These are phyloP conservation scores for Momotus momota DNA, from an alignment of 2,797 vertebrate genomes.

Conservation along the genomic window DNA sequence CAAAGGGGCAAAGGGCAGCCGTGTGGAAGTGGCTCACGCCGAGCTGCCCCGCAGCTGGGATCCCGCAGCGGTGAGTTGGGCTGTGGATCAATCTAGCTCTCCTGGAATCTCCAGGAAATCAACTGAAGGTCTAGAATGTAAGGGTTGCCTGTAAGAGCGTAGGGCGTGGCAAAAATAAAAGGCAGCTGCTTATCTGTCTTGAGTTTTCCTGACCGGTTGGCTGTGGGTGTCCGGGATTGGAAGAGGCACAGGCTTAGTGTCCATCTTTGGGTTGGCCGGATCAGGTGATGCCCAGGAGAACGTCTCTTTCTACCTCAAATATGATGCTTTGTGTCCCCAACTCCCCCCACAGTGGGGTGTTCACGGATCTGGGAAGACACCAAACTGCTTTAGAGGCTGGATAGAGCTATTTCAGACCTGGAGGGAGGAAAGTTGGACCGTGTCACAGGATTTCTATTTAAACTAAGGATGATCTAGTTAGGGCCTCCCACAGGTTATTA, in stretches of 20 bases:
- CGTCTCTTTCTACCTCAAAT: background rate
- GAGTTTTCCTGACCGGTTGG: background rate
- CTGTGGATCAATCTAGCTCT: background rate
- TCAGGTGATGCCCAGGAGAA: background rate
- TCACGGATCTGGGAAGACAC: fast-evolving
- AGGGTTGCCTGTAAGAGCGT: background rate
- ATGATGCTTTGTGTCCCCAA: background rate
- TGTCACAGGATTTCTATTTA: background rate
- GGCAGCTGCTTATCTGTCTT: fast-evolving
- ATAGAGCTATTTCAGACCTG: background rate
- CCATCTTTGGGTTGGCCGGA: background rate
- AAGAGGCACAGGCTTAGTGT: background rate
- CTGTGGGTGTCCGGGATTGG: background rate
- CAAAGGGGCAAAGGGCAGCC: background rate
- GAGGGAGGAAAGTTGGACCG: background rate
- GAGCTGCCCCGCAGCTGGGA: background rate
- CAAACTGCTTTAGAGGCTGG: background rate
- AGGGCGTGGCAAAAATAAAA: fast-evolving
- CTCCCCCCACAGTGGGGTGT: background rate
- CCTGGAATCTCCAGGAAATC: too few species aligned
- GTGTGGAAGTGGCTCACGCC: fast-evolving
- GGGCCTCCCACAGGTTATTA: background rate
- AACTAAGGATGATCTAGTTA: background rate
- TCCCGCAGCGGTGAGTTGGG: background rate
- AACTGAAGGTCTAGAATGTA: background rate